Evolutionary conservation across 1,140 invertebrate species (phyloP).

Genomic region (Ridgeia piscesae): DNA sequence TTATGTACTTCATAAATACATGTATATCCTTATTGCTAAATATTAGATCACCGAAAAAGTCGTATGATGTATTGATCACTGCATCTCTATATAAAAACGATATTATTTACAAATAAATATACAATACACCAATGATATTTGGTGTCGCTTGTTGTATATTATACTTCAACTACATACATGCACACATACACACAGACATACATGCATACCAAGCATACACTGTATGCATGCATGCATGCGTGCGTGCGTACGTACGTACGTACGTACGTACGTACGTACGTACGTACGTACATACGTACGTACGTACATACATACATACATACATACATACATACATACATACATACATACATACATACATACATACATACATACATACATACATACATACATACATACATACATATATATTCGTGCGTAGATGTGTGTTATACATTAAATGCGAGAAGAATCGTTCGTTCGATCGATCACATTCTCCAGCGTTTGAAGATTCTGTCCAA

Average conservation of each 20-base stretch:
- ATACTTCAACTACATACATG: neutral
- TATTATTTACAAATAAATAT: conserved; percentile 3
- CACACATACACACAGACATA: no score
- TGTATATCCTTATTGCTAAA: neutral
- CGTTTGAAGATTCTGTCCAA: neutral
- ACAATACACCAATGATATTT: neutral
- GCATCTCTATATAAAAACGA: neutral
- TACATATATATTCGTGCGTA: no score
- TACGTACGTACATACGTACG: no score
- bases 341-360: no score
- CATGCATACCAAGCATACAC: neutral
- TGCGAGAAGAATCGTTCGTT: neutral
- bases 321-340: no score
- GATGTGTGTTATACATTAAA: neutral
- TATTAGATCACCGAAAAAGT: neutral
- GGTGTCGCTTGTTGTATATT: neutral
- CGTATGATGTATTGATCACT: neutral
- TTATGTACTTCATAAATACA: conserved; percentile 1
- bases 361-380: no score
- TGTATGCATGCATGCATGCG: neutral
- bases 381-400: no score
- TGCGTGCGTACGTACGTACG: neutral
- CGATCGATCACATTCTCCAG: neutral
- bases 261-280: no score
- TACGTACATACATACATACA: no score